phyloP scores from a whole-genome alignment of 2,797 vertebrate genomes.

The Onychomys arenicola region DNA sequence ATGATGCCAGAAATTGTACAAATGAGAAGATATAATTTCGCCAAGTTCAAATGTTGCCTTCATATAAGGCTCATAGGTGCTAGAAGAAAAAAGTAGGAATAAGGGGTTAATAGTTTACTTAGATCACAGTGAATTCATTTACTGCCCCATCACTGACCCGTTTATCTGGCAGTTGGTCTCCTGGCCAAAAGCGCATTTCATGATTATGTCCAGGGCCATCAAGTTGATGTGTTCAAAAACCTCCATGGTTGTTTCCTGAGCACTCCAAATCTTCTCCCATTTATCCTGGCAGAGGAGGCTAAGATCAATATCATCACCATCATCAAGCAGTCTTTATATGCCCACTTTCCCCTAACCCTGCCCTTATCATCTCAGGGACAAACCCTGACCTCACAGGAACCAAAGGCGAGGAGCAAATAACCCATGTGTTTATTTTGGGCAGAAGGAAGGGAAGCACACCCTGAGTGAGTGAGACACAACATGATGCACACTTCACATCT shows the following conservation, averaged over 20 bases:
- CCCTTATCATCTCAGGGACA: neutral
- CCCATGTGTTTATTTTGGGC: neutral
- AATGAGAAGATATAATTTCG: slow-evolving; percentile 83
- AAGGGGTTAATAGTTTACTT: slow-evolving; percentile 6
- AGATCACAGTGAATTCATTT: neutral
- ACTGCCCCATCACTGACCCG: slow-evolving; percentile 86
- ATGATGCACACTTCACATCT: neutral
- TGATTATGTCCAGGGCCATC: slow-evolving; percentile 94
- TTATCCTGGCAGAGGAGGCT: slow-evolving; percentile 81
- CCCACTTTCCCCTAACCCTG: neutral
- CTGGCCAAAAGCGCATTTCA: slow-evolving; percentile 94
- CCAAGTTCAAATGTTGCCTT: slow-evolving; percentile 90
- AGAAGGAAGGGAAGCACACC: neutral
- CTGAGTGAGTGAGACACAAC: neutral
- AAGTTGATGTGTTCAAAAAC: slow-evolving; percentile 91
- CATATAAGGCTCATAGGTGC: slow-evolving; percentile 88
- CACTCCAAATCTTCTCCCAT: slow-evolving; percentile 83
- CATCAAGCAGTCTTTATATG: neutral
- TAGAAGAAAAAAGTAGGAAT: slow-evolving; percentile 68
- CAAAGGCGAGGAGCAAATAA: neutral
- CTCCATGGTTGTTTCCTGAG: slow-evolving; percentile 88
- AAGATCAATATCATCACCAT: slow-evolving; percentile 10
- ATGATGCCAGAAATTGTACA: slow-evolving; percentile 87
- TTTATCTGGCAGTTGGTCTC: slow-evolving; percentile 91
- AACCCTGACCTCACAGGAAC: neutral